Evolutionary conservation across 2,888 invertebrate species (phyloP), one percentile per base, ranked within the genome.

Genomic region (Bombylius major): DNA sequence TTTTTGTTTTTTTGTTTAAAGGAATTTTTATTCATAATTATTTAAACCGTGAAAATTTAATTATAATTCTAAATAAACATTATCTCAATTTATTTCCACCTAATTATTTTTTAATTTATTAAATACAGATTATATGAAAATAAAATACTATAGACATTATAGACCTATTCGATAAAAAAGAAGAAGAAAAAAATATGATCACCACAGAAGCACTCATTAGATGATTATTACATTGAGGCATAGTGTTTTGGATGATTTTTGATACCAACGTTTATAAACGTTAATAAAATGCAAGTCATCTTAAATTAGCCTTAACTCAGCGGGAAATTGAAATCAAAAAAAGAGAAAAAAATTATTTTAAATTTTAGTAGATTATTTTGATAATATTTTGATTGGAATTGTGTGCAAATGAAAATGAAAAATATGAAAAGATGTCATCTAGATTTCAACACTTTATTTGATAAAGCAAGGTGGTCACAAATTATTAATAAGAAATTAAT

Each of bases 41-140:
- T 42, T 42, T 11, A 42, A 42, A 11, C 11, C 39, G 39, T 42
- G 11, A 42, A 42, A 11, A 42, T 42, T 42, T 42, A 42, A 42
- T 42, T 42, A 42, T 42, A 4, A 42, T 42, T 42, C 39, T 23
- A 42, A 11, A 42, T 42, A 11, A 42, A 42, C 39, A 23, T 14
- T 34, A 23, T 23, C 23, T 44, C 46, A 46, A 55, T 50, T 55
- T 55, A 55, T 55, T 55, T 50, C 34, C 46, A 50, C 47, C 55
- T 55, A 55, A 55, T 55, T 55, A 55, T 50, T 55, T 55, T 55
- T 55, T 55, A 55, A 55, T 55, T 55, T 55, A 51, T 55, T 55
- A 47, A 47, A 47, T 50, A 39, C 50, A 55, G 55, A 55, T 55
- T 55, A 36, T 49, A 14, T 31, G 31, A 39, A 36, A 36, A 36